Evolutionary conservation across 2,888 invertebrate species (phyloP), one percentile per base, ranked within the genome.

Genomic region (Plagodis pulveraria): DNA sequence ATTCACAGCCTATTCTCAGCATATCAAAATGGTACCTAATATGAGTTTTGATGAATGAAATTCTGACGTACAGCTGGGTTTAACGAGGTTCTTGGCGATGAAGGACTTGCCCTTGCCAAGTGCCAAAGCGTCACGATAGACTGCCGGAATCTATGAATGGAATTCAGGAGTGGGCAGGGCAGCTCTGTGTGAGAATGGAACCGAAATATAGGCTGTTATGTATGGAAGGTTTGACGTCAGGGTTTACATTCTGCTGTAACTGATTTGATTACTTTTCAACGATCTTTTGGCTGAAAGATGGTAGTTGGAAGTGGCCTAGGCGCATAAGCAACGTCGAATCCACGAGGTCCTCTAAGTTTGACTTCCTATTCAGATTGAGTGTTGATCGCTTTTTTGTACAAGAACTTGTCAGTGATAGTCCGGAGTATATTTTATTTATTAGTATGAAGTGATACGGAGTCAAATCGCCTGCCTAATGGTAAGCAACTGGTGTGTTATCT

Each of bases 91-190:
- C n/a, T 50, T 35, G 7, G 34, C 45, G 38, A 40, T 48, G 52
- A 56, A 61, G 56, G 56, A 61, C 49, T 43, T 56, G 56, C 49
- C 60, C 60, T 61, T 60, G 60, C 56, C 56, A 60, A 56, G 51
- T 49, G 46, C 46, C 50, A 38, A 42, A 45, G 45, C 52, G 49
- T 35, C 56, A 56, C 52, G 41, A 47, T 55, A 50, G 59, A 49
- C 46, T 43, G 40, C 45, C 42, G 38, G 33, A 12, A 6, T n/a
- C 6, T 32, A 51, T 60, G 60, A 60, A 60, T 60, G 55, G 50
- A 50, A 50, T n/a, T 8, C 11, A 52, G 60, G 60, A 56, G 60
- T 60, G 60, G 60, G 52, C 52, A 52, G 60, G 60, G 52, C 52
- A 52, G 58, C n/a, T 58, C 22, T 22, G 22, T 22, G 22, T 22